These are phyloP conservation scores for Craniophora ligustri DNA, from an alignment of 2,888 invertebrate species.

Conservation along the genomic window DNA sequence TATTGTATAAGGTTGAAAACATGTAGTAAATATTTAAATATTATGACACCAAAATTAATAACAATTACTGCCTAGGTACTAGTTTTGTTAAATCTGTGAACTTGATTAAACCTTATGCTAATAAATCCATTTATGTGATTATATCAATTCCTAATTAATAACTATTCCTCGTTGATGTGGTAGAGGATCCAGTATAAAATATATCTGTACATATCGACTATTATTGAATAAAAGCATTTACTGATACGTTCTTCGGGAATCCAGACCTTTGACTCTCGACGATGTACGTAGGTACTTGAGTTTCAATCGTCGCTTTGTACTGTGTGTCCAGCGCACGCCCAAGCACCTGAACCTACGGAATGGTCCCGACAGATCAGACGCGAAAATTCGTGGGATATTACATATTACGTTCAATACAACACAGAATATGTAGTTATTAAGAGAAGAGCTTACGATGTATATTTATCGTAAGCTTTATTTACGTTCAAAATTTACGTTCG, in stretches of 20 bases:
- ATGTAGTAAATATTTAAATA: no score
- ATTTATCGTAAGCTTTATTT: neutral
- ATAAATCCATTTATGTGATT: no score
- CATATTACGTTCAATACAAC: constrained; percentile 11
- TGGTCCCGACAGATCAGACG: constrained; percentile 25
- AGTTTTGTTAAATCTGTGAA: no score
- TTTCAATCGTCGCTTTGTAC: constrained; percentile 18
- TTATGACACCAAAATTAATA: no score
- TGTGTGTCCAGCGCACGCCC: constrained; percentile 14
- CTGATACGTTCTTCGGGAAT: neutral
- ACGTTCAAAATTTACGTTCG: constrained; percentile 3
- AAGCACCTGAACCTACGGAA: constrained; percentile 27
- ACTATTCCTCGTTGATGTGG: no score
- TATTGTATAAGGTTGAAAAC: no score
- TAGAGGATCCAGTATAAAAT: no score
- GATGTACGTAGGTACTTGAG: no score
- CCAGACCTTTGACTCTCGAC: neutral
- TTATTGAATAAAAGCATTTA: neutral
- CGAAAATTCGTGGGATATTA: constrained; percentile 23
- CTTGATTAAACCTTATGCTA: no score
- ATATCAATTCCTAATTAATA: no score
- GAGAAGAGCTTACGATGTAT: neutral
- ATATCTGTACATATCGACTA: no score
- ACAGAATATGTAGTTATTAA: constrained; percentile 14
- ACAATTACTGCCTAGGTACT: no score